Base-by-base conservation (phyloP, 2,113 vertebrate species). In the Genyomyrus donnyi region DNA sequence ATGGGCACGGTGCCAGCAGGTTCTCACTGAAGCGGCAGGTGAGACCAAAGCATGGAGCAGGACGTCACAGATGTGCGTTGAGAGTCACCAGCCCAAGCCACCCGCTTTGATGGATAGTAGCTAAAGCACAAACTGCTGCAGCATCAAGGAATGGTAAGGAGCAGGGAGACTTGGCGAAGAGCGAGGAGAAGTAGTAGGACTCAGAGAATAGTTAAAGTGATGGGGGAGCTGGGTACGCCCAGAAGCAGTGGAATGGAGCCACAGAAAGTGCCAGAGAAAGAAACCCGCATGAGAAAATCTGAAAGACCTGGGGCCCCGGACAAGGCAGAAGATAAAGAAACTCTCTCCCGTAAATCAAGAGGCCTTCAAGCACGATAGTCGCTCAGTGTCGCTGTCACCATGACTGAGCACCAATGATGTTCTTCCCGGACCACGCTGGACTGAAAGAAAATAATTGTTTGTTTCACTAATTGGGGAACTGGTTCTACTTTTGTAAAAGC, bases 401-500 rank as follows among this genome's bases (percentile, higher is more conserved):
- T 50, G 21, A 27, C 7, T 87, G 24, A n/a, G 49, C 19, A 31
- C n/a, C 21, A 50, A 3, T 31, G 66, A 74, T 85, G 13, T 46
- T 85, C 24, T 48, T 88, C 66, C 58, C 11, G 19, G 88, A 62
- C 88, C 46, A 49, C 27, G 19, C 46, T 19, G 48, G 46, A 77
- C 66, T 77, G n/a, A 89, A 89, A 89, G 49, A 50, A 77, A 39
- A 77, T 70, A 35, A 46, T 53, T 52, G n/a, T 52, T 83, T 80
- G 66, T 52, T 53, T 53, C 27, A 19, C 70, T 50, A 89, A 89
- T 39, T 89, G 58, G 13, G 66, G 45, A 89, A 89, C 87, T 80
- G 49, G 48, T 31, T 49, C 5, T 9, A 50, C 62, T 89, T 49
- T 24, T 49, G 48, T 89, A 49, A 53, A 80, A 10, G 49, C 5